Percentiles rank a stretch among this genome's conserved stretches.
These are phyloP conservation scores for Drosophila subobscura DNA, from an alignment of 1,140 invertebrate species.

Conservation along the genomic window DNA sequence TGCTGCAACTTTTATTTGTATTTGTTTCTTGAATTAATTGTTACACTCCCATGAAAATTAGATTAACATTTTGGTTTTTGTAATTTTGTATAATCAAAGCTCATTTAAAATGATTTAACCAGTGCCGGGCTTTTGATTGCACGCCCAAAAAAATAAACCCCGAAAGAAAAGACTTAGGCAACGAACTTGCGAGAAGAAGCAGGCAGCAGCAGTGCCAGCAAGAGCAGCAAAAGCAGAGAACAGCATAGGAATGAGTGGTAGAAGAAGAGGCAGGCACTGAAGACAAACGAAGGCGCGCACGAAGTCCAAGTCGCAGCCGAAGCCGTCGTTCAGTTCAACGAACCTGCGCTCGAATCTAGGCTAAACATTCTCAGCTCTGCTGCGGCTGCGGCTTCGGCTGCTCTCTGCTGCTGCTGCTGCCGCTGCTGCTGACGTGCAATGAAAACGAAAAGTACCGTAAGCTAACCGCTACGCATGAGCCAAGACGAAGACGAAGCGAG, in stretches of 20 bases:
- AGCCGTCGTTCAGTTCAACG: constrained; percentile 70
- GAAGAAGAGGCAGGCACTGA: constrained; percentile 17
- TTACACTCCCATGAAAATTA: too few species aligned
- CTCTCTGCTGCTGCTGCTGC: constrained; percentile 13
- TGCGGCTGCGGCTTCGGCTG: constrained; percentile 26
- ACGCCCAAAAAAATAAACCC: constrained; percentile 20
- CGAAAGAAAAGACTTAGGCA: constrained; percentile 69
- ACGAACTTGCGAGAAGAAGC: constrained; percentile 62
- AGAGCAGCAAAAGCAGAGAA: constrained; percentile 12
- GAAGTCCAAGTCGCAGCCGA: constrained; percentile 8
- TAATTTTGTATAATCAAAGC: not conserved
- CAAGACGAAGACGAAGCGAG: constrained; percentile 27
- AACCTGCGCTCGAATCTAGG: constrained; percentile 83
- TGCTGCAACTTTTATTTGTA: too few species aligned
- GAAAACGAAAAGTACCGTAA: constrained; percentile 84
- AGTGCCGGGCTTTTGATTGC: constrained; percentile 16
- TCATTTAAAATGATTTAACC: constrained; percentile 8
- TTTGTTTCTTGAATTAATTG: too few species aligned
- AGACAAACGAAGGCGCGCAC: constrained; percentile 3
- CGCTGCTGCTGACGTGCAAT: constrained; percentile 77
- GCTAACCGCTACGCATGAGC: constrained; percentile 80
- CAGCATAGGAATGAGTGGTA: constrained; percentile 4
- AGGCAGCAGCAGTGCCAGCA: constrained; percentile 22
- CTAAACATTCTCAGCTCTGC: constrained; percentile 81
- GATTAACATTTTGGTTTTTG: too few species aligned